phyloP scores from a whole-genome alignment of 2,113 vertebrate genomes.

The Petrocephalus microphthalmus region DNA sequence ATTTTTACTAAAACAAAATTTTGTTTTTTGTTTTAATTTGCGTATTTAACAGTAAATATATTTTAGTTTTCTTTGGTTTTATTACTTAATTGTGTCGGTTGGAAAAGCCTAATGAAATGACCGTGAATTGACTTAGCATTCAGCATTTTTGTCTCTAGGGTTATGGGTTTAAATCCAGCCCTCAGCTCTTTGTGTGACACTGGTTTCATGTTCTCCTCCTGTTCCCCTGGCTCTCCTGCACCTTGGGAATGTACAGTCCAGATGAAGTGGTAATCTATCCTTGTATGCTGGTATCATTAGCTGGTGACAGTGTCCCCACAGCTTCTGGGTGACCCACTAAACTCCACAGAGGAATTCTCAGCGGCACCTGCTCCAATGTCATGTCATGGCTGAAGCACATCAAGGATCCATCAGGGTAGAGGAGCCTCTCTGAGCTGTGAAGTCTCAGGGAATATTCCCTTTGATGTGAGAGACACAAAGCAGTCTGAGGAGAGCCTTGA shows the following conservation, averaged over 20 bases:
- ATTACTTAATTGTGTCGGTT: background rate
- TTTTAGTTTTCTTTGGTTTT: background rate
- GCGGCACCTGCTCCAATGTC: background rate
- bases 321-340: background rate
- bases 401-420: background rate
- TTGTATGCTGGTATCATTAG: background rate
- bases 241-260: background rate
- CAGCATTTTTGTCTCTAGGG: background rate
- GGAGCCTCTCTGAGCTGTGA: background rate
- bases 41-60: too few relatives aligned
- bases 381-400: background rate
- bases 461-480: background rate
- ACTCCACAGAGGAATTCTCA: background rate
- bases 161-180: background rate
- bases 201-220: background rate
- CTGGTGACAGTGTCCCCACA: background rate
- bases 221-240: background rate
- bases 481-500: background rate
- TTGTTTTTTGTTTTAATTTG: background rate
- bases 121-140: background rate
- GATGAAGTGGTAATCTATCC: background rate
- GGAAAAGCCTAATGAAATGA: background rate
- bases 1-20: background rate
- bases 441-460: background rate
- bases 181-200: background rate